These are phyloP conservation scores for Ctenicera cuprea DNA, from an alignment of 2,888 invertebrate species.

Conservation along the genomic window DNA sequence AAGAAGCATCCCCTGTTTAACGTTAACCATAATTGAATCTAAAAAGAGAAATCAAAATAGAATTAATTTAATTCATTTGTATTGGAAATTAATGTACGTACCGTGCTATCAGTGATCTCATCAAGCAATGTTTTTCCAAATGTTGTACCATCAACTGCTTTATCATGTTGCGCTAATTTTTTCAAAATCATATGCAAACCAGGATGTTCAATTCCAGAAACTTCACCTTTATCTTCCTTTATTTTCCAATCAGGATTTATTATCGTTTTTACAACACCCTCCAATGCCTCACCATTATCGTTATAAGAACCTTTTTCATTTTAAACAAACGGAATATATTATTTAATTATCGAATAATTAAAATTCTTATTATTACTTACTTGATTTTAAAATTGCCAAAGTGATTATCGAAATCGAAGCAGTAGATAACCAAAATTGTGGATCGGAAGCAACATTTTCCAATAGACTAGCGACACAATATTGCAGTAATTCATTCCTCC, in stretches of 20 bases:
- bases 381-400: conserved; percentile 82
- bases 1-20: conserved; percentile 88
- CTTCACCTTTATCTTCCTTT: conserved; percentile 70
- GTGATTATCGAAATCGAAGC: conserved; percentile 81
- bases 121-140: conserved; percentile 78
- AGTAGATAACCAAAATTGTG: conserved; percentile 81
- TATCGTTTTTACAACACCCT: conserved; percentile 72
- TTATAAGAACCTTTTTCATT: conserved; percentile 57
- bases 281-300: conserved; percentile 70
- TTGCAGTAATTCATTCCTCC: conserved; percentile 80
- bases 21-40: conserved; percentile 80
- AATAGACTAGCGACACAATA: conserved; percentile 63
- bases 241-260: conserved; percentile 76
- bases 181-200: conserved; percentile 87
- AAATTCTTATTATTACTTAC: conserved; percentile 66
- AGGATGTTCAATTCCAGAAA: conserved; percentile 81
- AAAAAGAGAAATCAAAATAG: conserved; percentile 63
- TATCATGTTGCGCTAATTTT: conserved; percentile 81
- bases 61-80: conserved; percentile 46
- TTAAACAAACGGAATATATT: conserved; percentile 1
- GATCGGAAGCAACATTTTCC: conserved; percentile 72
- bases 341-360: conserved; percentile 1
- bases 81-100: conserved; percentile 66
- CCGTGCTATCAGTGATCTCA: conserved; percentile 75
- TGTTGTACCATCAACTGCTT: background rate